Conservation (phyloP, 2,113 vertebrate genomes). For the Ictalurus punctatus region DNA sequence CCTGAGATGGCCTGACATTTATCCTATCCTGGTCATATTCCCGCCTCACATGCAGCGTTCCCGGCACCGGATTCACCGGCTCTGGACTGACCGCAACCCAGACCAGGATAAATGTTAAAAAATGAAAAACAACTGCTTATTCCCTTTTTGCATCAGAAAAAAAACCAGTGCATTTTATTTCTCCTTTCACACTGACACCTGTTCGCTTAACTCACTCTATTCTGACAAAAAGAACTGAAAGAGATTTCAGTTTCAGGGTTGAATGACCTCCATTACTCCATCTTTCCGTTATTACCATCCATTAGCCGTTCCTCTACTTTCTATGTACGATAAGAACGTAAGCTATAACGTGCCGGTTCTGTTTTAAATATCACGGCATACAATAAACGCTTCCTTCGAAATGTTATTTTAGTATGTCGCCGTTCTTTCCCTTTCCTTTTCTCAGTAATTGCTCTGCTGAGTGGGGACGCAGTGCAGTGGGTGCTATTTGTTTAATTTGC, state of each 20-base stretch:
- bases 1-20: neutral
- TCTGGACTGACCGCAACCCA: neutral
- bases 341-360: neutral
- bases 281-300: conserved; percentile 22
- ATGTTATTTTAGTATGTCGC: neutral
- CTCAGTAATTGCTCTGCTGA: conserved; percentile 24
- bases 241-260: conserved; percentile 20
- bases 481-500: conserved; percentile 44
- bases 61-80: too few species aligned
- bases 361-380: conserved; percentile 33
- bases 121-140: neutral
- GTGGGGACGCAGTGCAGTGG: conserved; percentile 7
- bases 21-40: neutral
- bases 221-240: neutral
- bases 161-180: neutral
- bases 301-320: conserved; percentile 14
- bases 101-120: neutral
- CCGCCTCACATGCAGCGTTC: neutral
- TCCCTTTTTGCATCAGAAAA: neutral
- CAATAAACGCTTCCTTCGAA: neutral
- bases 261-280: conserved; percentile 4
- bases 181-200: neutral
- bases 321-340: neutral
- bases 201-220: conserved; percentile 1
- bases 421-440: neutral